Percentiles rank a stretch among this genome's conserved stretches.
phyloP scores from a whole-genome alignment of 2,113 vertebrate genomes.

The Oncorhynchus clarkii region DNA sequence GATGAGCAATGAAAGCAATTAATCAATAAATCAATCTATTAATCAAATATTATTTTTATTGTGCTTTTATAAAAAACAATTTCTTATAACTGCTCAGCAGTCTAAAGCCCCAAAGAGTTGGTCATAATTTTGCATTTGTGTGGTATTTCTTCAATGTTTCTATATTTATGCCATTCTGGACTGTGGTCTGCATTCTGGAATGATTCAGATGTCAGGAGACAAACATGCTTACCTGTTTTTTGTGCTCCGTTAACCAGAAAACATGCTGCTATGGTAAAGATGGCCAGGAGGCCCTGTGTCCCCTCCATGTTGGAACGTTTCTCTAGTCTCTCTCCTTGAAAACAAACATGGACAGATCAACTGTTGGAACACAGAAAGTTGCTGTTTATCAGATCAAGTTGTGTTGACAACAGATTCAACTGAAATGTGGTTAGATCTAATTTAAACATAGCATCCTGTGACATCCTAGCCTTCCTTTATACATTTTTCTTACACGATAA shows the following conservation, averaged over 20 bases:
- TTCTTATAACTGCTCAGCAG: no score
- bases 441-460: background rate
- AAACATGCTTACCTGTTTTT: conserved; percentile 27
- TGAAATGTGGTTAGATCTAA: background rate
- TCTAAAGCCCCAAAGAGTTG: no score
- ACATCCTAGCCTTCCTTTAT: background rate
- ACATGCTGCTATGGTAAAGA: conserved; percentile 23
- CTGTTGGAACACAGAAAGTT: background rate
- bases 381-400: background rate
- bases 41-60: no score
- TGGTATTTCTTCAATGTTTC: background rate
- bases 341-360: background rate
- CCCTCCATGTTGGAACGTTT: conserved; percentile 23
- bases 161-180: background rate
- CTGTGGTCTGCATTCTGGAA: background rate
- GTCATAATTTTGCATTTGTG: background rate
- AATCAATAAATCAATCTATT: no score
- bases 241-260: conserved; percentile 25
- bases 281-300: conserved; percentile 14
- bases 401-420: background rate
- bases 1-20: no score
- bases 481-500: background rate
- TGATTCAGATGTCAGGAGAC: background rate
- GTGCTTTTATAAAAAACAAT: background rate
- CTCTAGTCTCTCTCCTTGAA: background rate